Percentiles rank a stretch among this genome's conserved stretches.
Conservation (phyloP, 2,113 vertebrate genomes). For the Clupea harengus region DNA sequence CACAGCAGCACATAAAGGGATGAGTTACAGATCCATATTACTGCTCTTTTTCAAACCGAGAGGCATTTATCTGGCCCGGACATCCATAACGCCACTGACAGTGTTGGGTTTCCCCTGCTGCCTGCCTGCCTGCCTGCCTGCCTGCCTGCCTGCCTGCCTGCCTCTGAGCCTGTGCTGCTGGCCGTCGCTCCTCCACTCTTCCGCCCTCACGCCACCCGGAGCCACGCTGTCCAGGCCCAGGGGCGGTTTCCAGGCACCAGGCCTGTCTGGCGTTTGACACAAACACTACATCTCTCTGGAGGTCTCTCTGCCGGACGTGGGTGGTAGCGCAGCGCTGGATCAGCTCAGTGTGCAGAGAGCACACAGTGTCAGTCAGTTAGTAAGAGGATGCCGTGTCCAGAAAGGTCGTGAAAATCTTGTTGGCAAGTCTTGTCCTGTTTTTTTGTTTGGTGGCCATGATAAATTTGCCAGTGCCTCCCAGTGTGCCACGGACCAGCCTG, state of each 20-base stretch:
- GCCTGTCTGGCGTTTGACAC: not conserved
- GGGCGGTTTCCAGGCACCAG: not conserved
- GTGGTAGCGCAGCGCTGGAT: not conserved
- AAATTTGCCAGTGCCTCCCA: not conserved
- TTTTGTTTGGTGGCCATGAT: not conserved
- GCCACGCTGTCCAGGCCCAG: not conserved
- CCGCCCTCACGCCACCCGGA: not conserved
- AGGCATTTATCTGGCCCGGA: constrained; percentile 44
- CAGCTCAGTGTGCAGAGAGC: not conserved
- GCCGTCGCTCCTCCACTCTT: constrained; percentile 38
- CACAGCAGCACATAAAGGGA: constrained; percentile 33
- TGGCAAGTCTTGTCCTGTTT: not conserved
- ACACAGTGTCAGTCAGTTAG: not conserved
- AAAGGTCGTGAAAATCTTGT: not conserved
- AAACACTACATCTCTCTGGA: constrained; percentile 1
- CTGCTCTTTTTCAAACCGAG: constrained; percentile 35
- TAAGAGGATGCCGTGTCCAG: not conserved
- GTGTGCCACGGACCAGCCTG: not conserved
- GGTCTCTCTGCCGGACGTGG: not conserved
- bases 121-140: not conserved
- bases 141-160: not conserved
- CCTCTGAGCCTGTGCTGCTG: constrained; percentile 12
- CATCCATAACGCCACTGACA: constrained; percentile 39
- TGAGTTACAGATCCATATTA: constrained; percentile 43
- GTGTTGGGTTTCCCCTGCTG: constrained; percentile 42